phyloP scores from a whole-genome alignment of 2,113 vertebrate genomes.

The Mus musculus region DNA sequence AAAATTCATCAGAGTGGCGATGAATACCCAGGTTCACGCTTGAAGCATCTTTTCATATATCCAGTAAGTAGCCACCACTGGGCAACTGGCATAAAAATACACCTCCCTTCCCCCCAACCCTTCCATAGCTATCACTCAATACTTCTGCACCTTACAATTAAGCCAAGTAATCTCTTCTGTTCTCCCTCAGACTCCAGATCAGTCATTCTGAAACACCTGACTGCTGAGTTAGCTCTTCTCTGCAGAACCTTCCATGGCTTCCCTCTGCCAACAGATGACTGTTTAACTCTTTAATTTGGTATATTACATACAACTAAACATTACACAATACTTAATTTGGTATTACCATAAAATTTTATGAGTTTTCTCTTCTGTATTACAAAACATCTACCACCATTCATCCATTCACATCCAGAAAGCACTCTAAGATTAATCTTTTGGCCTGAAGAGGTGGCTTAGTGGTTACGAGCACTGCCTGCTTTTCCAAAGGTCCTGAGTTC shows the following conservation, averaged over 20 bases:
- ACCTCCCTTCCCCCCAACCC: neutral
- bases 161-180: neutral
- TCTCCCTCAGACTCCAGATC: neutral
- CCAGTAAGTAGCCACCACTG: neutral
- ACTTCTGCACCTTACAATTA: neutral
- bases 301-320: neutral
- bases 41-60: neutral
- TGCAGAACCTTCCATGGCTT: neutral
- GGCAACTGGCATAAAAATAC: neutral
- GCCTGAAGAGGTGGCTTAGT: no score
- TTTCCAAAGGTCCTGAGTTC: no score
- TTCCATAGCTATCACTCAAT: neutral
- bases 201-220: slow-evolving; percentile 19
- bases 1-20: neutral
- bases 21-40: neutral
- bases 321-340: neutral
- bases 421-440: neutral
- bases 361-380: neutral
- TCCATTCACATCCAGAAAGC: neutral
- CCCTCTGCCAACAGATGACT: neutral
- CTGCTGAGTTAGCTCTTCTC: neutral
- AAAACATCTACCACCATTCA: neutral
- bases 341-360: neutral
- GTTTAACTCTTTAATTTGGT: neutral
- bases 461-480: no score